Evolutionary conservation across 2,797 vertebrate species (phyloP).

Genomic region (Anniella stebbinsi): DNA sequence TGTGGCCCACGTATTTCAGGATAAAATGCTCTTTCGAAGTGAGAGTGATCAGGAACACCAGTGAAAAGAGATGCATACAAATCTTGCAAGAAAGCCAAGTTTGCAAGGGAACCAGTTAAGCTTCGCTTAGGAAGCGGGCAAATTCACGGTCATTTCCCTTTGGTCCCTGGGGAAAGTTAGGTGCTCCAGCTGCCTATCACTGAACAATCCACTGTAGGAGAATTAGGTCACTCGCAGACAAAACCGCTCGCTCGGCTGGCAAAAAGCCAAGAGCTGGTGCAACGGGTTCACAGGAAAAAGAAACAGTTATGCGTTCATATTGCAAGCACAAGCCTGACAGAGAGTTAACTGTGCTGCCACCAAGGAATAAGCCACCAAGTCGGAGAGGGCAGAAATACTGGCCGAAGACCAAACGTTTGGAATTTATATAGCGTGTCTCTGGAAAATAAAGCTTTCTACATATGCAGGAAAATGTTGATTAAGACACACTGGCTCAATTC

Average conservation of each 20-base stretch:
- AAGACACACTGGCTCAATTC: too few relatives aligned
- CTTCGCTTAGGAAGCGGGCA: background rate
- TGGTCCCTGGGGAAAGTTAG: background rate
- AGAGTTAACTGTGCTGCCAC: background rate
- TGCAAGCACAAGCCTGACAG: background rate
- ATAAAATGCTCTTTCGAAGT: background rate
- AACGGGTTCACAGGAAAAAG: constrained; percentile 15
- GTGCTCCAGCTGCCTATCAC: constrained; percentile 18
- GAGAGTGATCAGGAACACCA: background rate
- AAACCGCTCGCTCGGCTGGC: constrained; percentile 18
- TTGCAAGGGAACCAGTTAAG: background rate
- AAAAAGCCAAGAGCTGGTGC: constrained; percentile 14
- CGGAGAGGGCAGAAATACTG: too few relatives aligned
- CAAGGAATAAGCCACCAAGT: background rate
- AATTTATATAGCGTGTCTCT: background rate
- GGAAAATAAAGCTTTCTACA: background rate
- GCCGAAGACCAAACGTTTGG: background rate
- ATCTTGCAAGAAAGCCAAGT: background rate
- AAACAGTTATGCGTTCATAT: constrained; percentile 19
- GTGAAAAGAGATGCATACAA: background rate
- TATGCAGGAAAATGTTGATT: background rate
- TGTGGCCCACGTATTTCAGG: background rate
- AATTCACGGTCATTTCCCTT: constrained; percentile 15
- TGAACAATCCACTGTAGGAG: constrained; percentile 21
- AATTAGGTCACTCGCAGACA: constrained; percentile 37